A percentile compares a stretch with the other conserved stretches of the same genome.
Conservation (phyloP, 2,888 invertebrate species). For the Lampropteryx suffumata region DNA sequence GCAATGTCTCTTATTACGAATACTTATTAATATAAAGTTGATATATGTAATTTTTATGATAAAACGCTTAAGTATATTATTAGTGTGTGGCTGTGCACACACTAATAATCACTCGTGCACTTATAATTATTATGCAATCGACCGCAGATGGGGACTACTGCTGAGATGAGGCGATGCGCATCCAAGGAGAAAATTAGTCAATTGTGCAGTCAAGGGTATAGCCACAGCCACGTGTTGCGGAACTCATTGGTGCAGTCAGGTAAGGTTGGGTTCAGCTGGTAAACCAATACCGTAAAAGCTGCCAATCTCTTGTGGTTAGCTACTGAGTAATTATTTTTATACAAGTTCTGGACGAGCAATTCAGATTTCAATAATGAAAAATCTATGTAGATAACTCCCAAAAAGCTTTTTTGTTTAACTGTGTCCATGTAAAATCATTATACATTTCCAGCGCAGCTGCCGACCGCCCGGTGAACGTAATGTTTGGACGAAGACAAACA, state of each 20-base stretch:
- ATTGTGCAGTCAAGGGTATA: constrained; percentile 61
- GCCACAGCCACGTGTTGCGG: constrained; percentile 71
- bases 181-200: constrained; percentile 60
- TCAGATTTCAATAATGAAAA: neutral
- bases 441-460: constrained; percentile 78
- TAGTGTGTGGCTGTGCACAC: neutral
- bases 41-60: too few species aligned
- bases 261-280: constrained; percentile 40
- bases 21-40: too few species aligned
- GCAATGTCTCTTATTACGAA: too few species aligned
- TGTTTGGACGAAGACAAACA: constrained; percentile 79
- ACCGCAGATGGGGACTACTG: constrained; percentile 47
- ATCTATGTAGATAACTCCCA: neutral
- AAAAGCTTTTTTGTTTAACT: constrained; percentile 57
- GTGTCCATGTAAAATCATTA: constrained; percentile 73
- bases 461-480: constrained; percentile 67
- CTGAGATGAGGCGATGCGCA: constrained; percentile 59
- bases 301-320: constrained; percentile 47
- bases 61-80: too few species aligned
- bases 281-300: constrained; percentile 53
- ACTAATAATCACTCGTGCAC: neutral
- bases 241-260: constrained; percentile 32
- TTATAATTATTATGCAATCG: neutral
- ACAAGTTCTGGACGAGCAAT: neutral
- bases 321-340: constrained; percentile 30